Evolutionary conservation across 2,797 vertebrate genomes (phyloP).

Genomic region (Amniataba percoides): DNA sequence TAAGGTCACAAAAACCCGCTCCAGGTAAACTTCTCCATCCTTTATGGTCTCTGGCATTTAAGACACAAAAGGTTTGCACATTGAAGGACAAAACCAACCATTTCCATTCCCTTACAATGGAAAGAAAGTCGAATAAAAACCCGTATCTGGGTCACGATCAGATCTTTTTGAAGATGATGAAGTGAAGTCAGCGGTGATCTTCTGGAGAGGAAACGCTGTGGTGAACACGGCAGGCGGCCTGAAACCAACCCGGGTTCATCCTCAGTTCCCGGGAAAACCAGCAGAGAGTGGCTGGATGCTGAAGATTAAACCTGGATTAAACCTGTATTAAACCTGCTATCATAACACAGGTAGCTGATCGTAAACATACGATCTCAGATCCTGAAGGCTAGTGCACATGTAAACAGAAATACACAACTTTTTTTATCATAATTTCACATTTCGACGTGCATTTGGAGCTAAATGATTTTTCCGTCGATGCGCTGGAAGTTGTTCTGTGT

Average conservation of each 20-base stretch:
- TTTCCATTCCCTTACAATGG: neutral
- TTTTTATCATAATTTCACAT: too few species aligned
- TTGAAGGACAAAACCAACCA: neutral
- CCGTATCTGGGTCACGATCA: too few species aligned
- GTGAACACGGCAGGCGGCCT: too few species aligned
- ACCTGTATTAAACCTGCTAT: too few species aligned
- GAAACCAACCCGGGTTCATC: too few species aligned
- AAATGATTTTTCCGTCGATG: neutral
- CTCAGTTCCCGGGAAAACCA: too few species aligned
- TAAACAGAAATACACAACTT: neutral
- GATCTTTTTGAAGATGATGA: too few species aligned
- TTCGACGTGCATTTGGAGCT: too few species aligned
- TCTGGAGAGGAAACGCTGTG: neutral
- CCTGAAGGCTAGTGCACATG: neutral
- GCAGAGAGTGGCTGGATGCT: neutral
- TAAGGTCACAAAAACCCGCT: neutral
- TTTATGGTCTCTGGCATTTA: neutral
- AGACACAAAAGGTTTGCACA: neutral
- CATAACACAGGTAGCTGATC: neutral
- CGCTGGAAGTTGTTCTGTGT: neutral
- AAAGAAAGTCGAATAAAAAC: too few species aligned
- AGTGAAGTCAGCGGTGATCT: neutral
- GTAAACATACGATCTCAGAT: neutral
- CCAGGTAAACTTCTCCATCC: constrained; percentile 6
- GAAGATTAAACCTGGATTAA: neutral